Conservation (phyloP, 1,140 invertebrate genomes). For the Apis florea region DNA sequence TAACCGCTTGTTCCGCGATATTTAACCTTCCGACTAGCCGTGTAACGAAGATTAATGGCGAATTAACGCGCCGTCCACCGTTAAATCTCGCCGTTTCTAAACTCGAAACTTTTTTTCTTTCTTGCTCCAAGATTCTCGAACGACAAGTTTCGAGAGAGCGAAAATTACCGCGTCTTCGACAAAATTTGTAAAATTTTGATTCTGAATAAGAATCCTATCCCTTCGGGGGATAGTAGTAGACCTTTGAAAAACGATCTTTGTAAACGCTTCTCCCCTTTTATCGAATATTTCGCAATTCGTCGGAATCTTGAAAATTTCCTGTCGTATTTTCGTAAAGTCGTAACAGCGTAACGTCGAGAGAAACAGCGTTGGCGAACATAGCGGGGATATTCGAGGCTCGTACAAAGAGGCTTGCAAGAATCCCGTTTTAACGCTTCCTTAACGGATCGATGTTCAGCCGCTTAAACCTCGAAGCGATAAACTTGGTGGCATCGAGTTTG, state of each 20-base stretch:
- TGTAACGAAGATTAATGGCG: constrained; percentile 6
- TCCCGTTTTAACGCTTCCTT: background rate
- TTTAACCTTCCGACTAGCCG: background rate
- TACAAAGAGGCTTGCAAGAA: background rate
- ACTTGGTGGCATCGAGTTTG: background rate
- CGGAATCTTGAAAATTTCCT: background rate
- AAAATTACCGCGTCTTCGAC: too few relatives aligned
- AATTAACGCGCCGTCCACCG: background rate
- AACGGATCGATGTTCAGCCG: background rate
- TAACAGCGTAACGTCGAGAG: background rate
- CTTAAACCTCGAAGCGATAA: background rate
- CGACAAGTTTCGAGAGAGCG: too few relatives aligned
- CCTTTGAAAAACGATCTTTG: too few relatives aligned
- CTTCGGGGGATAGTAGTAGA: too few relatives aligned
- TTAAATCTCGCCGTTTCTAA: background rate
- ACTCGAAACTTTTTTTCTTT: too few relatives aligned
- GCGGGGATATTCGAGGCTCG: background rate
- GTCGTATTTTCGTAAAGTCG: background rate
- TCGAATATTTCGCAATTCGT: too few relatives aligned
- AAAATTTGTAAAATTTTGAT: too few relatives aligned
- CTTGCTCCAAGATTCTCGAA: too few relatives aligned
- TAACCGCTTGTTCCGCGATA: constrained; percentile 31
- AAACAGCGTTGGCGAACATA: background rate
- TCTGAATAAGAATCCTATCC: too few relatives aligned
- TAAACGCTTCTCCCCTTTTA: too few relatives aligned